Base-by-base conservation (phyloP, 2,113 vertebrate species). In the Phalacrocorax carbo region DNA sequence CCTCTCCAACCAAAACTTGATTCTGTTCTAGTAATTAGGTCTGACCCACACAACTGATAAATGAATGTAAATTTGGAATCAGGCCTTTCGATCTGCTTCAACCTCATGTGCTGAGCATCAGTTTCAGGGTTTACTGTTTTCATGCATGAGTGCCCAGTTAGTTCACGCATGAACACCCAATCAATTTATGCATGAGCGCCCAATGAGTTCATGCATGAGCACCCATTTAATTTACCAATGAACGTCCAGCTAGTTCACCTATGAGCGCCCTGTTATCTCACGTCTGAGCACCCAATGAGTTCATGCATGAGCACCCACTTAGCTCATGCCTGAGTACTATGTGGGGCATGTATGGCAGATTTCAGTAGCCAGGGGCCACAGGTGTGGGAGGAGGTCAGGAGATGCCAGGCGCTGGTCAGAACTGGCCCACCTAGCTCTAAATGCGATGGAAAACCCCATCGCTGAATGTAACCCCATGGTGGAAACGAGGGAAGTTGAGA, bases 381-480 rank as follows among this genome's bases (percentile, higher is more conserved):
- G 34, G 57, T 27, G 38, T 55, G 62, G 73, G 26, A 79, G 58
- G 54, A 51, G 66, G 32, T 21, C 83, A 79, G 80, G 32, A 76
- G 14, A 19, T 48, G 42, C 14, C 0, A 0, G 27, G 16, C 58
- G 29, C 81, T 85, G 73, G 25, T 55, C 61, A 60, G 65, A 79
- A 0, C 21, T 44, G 69, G 58, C 72, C 30, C 12, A 6, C 51
- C 11, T 12, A 0, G 21, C 44, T 36, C 52, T 36, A 44, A 34
- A 36, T 22, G 36, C 0, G 1, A 34, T 4, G 34, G 79, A 64
- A 79, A 90, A 46, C 7, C 36, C 68, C 51, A 46, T 9, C 3
- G 1, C 61, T 32, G 69, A 62, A 61, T 10, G 34, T 30, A 57
- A 69, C 9, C 26, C 32, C 2, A 0, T 2, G 9, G 11, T 32